phyloP scores from a whole-genome alignment of 2,797 vertebrate genomes.

The Rhinella marina region DNA sequence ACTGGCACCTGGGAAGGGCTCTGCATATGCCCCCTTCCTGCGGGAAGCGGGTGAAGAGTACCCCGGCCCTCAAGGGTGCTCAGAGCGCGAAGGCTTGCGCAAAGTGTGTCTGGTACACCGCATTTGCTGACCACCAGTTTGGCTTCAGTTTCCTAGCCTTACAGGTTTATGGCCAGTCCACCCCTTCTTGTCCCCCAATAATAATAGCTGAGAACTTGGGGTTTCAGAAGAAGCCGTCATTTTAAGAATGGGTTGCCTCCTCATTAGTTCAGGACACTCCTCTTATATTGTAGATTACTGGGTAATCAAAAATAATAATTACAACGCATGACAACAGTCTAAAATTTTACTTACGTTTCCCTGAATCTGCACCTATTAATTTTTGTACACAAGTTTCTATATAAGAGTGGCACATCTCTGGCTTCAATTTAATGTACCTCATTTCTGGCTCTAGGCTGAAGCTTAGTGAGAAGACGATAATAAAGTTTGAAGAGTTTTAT shows the following conservation, averaged over 20 bases:
- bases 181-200: not conserved
- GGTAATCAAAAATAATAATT: too few species aligned
- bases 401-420: not conserved
- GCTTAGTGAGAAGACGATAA: conserved; percentile 59
- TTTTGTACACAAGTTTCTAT: not conserved
- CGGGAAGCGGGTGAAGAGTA: too few species aligned
- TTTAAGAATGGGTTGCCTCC: not conserved
- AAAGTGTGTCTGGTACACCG: too few species aligned
- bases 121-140: too few species aligned
- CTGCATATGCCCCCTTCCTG: too few species aligned
- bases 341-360: not conserved
- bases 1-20: too few species aligned
- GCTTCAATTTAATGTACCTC: not conserved
- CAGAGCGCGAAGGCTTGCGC: too few species aligned
- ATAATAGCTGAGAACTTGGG: too few species aligned
- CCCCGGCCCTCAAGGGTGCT: too few species aligned
- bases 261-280: not conserved
- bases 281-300: not conserved
- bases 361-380: not conserved
- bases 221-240: not conserved
- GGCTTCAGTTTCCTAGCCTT: too few species aligned
- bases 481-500: conserved; percentile 66
- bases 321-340: too few species aligned
- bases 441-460: conserved; percentile 58
- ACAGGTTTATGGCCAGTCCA: too few species aligned